These are phyloP conservation scores for Potorous gilbertii DNA, from an alignment of 2,797 vertebrate genomes.

Conservation along the genomic window DNA sequence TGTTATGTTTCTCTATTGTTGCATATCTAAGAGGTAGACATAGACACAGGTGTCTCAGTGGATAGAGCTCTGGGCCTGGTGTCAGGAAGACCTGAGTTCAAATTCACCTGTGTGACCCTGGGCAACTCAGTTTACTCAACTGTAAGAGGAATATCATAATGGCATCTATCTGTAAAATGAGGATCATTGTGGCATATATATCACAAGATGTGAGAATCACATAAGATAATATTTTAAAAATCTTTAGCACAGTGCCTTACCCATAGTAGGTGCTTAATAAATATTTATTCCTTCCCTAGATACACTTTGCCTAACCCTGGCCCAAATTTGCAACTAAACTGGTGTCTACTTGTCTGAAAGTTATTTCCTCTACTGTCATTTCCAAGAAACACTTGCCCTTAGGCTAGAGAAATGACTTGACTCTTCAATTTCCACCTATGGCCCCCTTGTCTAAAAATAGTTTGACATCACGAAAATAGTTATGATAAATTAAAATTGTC, in stretches of 20 bases:
- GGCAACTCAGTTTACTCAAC: background rate
- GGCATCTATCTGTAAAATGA: background rate
- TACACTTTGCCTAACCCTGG: too few species aligned
- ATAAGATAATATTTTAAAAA: background rate
- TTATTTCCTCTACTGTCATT: background rate
- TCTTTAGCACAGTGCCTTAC: background rate
- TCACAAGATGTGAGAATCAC: background rate
- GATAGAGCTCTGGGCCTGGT: background rate
- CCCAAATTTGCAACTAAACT: background rate
- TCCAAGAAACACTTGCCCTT: background rate
- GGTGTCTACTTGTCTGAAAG: background rate
- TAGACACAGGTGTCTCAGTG: background rate
- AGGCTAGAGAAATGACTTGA: background rate
- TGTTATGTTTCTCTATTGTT: background rate
- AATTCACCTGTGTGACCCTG: background rate
- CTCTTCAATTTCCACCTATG: background rate
- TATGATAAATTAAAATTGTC: background rate
- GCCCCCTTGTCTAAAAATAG: background rate
- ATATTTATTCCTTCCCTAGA: background rate
- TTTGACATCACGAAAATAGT: background rate
- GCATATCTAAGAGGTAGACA: background rate
- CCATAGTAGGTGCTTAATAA: background rate
- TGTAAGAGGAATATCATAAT: background rate
- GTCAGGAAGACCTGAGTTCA: background rate
- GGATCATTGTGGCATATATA: background rate